Base-by-base conservation (phyloP, 2,113 vertebrate genomes). In the Fregetta grallaria region DNA sequence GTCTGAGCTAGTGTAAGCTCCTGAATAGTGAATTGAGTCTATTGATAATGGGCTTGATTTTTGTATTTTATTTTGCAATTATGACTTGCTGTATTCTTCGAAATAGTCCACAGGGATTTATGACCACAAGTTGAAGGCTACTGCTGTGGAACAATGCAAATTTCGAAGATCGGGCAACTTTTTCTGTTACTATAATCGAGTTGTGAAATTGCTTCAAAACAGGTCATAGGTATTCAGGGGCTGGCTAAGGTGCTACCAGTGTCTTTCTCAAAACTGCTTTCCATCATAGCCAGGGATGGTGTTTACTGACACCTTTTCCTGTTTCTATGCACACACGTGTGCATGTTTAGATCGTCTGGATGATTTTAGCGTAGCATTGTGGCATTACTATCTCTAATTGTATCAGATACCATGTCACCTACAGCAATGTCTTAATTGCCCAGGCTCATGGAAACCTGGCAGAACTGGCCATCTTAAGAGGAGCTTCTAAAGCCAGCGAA, bases 1-100 rank as follows among this genome's bases (percentile, higher is more conserved):
- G n/a, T n/a, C 23, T 94, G n/a, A 63, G 75, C 56, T 72, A 75
- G 26, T 25, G 34, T 6, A 3, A 90, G 58, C 40, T 85, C 38
- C 74, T 92, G 70, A 93, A 63, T 56, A 93, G 77, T 88, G 85
- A 94, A 88, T 72, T 10, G 21, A 56, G 14, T 65, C 88, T 78
- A 36, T 68, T 79, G 62, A 96, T 82, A 94, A 88, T 5, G 5
- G 74, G 11, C 61, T 92, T 78, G 29, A 82, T 29, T 76, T 90
- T 42, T 25, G 2, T 44, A 38, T 52, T 90, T 92, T 75, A 40
- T 63, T 92, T 71, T 90, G 73, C 50, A 56, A 1, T 82, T 93
- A 19, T 1, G 12, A 68, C 83, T 72, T 90, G 13, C 23, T n/a
- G 2, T 82, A 38, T 47, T 75, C 74, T 38, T 59, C 52, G 68